These are phyloP conservation scores for Sphaerophoria rueppellii DNA, from an alignment of 2,888 invertebrate genomes.

Conservation along the genomic window DNA sequence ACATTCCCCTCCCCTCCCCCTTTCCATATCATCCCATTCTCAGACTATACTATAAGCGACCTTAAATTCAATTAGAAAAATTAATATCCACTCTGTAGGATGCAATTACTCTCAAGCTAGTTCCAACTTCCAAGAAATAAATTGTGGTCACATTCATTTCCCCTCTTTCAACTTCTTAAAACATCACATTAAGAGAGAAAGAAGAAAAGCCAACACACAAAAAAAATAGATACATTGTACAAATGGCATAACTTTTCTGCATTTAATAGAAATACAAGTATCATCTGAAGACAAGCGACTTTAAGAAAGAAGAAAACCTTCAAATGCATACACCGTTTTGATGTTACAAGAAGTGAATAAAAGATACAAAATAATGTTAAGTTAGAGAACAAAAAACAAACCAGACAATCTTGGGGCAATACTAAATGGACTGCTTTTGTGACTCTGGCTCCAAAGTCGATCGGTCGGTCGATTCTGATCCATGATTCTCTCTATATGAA, in stretches of 20 bases:
- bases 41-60: constrained; percentile 37
- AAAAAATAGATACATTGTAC: constrained; percentile 4
- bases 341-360: neutral
- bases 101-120: constrained; percentile 1
- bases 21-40: neutral
- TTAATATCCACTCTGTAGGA: constrained; percentile 41
- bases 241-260: constrained; percentile 41
- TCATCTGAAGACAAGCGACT: constrained; percentile 18
- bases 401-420: constrained; percentile 42
- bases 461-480: constrained; percentile 40
- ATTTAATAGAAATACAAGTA: constrained; percentile 58
- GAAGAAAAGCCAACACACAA: neutral
- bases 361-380: neutral
- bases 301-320: constrained; percentile 39
- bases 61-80: constrained; percentile 66
- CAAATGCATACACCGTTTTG: neutral
- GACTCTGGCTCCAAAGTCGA: constrained; percentile 55
- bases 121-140: constrained; percentile 32
- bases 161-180: neutral
- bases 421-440: constrained; percentile 55
- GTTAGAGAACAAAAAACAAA: constrained; percentile 5
- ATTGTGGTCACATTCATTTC: constrained; percentile 56
- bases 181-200: neutral
- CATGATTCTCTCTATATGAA: constrained; percentile 14
- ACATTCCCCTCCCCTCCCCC: neutral